These are phyloP conservation scores for Pristionchus exspectatus DNA, from an alignment of 2,888 invertebrate species.

Conservation along the genomic window DNA sequence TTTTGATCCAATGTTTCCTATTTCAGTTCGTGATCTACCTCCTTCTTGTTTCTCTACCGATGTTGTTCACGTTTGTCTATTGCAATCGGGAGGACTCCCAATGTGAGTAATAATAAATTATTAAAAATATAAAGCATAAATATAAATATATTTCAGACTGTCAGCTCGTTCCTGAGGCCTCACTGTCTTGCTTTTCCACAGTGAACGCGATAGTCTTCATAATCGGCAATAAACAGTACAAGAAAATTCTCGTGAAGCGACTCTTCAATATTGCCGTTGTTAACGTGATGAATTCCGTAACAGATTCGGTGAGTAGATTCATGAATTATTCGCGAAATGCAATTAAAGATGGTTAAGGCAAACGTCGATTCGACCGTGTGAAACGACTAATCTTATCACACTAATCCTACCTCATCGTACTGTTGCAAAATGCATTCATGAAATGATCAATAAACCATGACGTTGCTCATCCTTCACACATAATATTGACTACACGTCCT, in stretches of 20 bases:
- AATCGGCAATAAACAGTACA: constrained; percentile 26
- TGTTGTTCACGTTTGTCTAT: background rate
- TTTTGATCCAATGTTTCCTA: background rate
- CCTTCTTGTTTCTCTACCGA: background rate
- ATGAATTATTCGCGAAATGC: background rate
- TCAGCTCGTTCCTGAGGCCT: background rate
- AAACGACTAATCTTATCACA: background rate
- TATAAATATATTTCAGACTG: background rate
- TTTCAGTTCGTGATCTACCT: background rate
- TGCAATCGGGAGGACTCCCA: background rate
- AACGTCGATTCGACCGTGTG: background rate
- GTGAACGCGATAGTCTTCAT: constrained; percentile 5
- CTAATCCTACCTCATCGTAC: too few relatives aligned
- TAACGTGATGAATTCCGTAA: background rate
- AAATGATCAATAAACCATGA: too few relatives aligned
- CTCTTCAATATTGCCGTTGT: constrained; percentile 23
- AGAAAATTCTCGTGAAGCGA: constrained; percentile 18
- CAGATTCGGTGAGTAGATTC: background rate
- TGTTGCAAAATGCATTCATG: too few relatives aligned
- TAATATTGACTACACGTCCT: too few relatives aligned
- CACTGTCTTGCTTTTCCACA: background rate
- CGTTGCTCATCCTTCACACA: too few relatives aligned
- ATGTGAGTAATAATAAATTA: too few relatives aligned
- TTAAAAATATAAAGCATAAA: too few relatives aligned
- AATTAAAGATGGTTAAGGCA: background rate